These are phyloP conservation scores for Drosophila sordidula DNA, from an alignment of 2,888 invertebrate genomes.

Conservation along the genomic window DNA sequence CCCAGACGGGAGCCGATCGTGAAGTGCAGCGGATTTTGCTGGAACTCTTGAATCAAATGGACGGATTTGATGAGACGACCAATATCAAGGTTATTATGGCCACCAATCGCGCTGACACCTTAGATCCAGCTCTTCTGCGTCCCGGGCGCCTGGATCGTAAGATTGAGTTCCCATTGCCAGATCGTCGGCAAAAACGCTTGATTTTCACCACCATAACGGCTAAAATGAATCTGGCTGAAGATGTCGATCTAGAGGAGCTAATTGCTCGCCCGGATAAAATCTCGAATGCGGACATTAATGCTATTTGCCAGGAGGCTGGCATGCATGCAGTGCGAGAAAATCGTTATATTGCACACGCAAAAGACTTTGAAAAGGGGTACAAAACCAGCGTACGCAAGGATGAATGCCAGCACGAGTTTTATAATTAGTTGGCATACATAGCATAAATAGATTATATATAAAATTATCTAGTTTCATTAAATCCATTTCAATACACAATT, in stretches of 20 bases:
- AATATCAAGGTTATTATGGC: slow-evolving; percentile 99
- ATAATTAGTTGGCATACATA: slow-evolving; percentile 90
- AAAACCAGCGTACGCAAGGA: slow-evolving; percentile 99
- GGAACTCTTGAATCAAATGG: slow-evolving; percentile 99
- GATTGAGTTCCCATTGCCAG: slow-evolving; percentile 99
- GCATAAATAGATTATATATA: background rate
- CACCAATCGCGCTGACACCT: slow-evolving; percentile 98
- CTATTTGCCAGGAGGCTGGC: slow-evolving; percentile 99
- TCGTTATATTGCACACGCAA: slow-evolving; percentile 97
- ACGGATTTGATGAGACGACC: slow-evolving; percentile 99
- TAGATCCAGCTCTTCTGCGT: slow-evolving; percentile 92
- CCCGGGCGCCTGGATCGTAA: slow-evolving; percentile 97
- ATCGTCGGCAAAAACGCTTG: slow-evolving; percentile 94
- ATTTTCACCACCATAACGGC: slow-evolving; percentile 99
- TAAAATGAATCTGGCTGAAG: slow-evolving; percentile 98
- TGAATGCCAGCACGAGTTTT: slow-evolving; percentile 98
- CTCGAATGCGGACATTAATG: slow-evolving; percentile 99
- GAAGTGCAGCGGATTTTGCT: slow-evolving; percentile 99
- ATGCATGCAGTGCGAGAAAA: slow-evolving; percentile 99
- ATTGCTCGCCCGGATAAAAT: slow-evolving; percentile 99
- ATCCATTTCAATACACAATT: background rate
- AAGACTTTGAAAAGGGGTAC: slow-evolving; percentile 99
- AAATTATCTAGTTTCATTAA: background rate
- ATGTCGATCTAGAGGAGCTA: slow-evolving; percentile 99
- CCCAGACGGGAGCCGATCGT: slow-evolving; percentile 98